A percentile compares a stretch with the other conserved stretches of the same genome.
Evolutionary conservation across 1,140 invertebrate species (phyloP).

Genomic region (Drosophila prosaltans): DNA sequence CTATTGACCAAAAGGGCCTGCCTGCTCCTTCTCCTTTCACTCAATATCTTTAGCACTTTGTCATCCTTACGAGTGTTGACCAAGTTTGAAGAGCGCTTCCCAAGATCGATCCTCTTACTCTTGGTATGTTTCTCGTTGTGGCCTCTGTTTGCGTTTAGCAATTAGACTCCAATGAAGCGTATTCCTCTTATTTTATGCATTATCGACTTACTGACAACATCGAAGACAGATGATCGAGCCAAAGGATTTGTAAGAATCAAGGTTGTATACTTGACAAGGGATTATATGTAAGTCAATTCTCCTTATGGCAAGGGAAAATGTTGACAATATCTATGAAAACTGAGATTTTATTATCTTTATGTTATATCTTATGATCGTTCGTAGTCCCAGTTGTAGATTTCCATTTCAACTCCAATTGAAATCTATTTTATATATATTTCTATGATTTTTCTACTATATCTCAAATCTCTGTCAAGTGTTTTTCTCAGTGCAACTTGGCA

Average conservation of each 20-base stretch:
- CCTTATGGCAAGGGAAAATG: too few relatives aligned
- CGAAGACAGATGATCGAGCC: constrained; percentile 42
- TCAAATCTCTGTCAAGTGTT: neutral
- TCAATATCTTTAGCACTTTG: constrained; percentile 9
- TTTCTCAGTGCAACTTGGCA: constrained; percentile 30
- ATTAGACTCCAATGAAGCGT: constrained; percentile 80
- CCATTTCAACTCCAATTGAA: too few relatives aligned
- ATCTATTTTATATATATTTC: too few relatives aligned
- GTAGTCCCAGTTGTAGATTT: too few relatives aligned
- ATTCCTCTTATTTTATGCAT: constrained; percentile 80
- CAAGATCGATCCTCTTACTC: constrained; percentile 20
- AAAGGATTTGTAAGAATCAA: constrained; percentile 17
- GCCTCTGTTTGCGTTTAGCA: constrained; percentile 67
- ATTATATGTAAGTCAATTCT: too few relatives aligned
- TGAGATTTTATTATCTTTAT: too few relatives aligned
- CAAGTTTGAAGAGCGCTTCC: constrained; percentile 13
- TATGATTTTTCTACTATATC: too few relatives aligned
- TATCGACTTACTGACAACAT: constrained; percentile 79
- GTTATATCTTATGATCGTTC: too few relatives aligned
- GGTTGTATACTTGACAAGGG: neutral
- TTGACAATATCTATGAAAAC: too few relatives aligned
- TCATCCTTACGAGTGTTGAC: constrained; percentile 31
- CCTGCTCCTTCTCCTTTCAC: constrained; percentile 1
- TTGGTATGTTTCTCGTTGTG: constrained; percentile 12
- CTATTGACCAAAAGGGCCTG: constrained; percentile 15